Percentiles rank a stretch among this genome's conserved stretches.
Evolutionary conservation across 2,888 invertebrate genomes (phyloP).

Genomic region (Spodoptera picta): DNA sequence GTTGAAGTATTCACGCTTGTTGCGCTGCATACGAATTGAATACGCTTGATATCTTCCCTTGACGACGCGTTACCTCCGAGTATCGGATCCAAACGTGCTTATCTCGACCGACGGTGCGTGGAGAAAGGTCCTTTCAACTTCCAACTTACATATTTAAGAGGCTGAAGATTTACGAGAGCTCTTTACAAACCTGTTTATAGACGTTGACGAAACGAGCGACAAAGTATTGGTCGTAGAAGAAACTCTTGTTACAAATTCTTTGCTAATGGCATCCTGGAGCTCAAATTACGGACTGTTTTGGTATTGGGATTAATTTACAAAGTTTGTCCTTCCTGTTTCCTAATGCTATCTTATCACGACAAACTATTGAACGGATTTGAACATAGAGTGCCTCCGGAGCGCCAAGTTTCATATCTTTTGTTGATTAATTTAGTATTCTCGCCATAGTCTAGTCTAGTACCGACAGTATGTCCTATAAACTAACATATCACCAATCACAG

Average conservation of each 20-base stretch:
- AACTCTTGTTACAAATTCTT: conserved; percentile 20
- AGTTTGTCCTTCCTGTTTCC: no score
- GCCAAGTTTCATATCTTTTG: no score
- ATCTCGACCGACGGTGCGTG: conserved; percentile 72
- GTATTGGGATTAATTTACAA: no score
- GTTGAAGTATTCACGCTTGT: neutral
- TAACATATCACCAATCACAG: no score
- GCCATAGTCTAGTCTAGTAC: no score
- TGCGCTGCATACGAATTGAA: conserved; percentile 67
- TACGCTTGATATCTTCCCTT: conserved; percentile 67
- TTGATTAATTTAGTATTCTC: no score
- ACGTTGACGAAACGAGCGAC: conserved; percentile 34
- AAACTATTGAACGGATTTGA: no score
- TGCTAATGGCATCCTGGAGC: conserved; percentile 8
- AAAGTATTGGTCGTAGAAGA: conserved; percentile 25
- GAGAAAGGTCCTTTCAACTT: conserved; percentile 76
- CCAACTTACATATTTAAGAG: conserved; percentile 75
- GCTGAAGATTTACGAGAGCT: conserved; percentile 79
- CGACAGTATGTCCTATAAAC: conserved; percentile 5
- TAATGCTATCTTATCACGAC: no score
- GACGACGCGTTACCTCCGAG: conserved; percentile 67
- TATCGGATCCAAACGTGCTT: conserved; percentile 77
- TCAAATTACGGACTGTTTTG: no score
- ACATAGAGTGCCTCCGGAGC: neutral
- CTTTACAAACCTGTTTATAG: conserved; percentile 60